Conservation (phyloP, 1,140 invertebrate species). For the Danaus melanippus region DNA sequence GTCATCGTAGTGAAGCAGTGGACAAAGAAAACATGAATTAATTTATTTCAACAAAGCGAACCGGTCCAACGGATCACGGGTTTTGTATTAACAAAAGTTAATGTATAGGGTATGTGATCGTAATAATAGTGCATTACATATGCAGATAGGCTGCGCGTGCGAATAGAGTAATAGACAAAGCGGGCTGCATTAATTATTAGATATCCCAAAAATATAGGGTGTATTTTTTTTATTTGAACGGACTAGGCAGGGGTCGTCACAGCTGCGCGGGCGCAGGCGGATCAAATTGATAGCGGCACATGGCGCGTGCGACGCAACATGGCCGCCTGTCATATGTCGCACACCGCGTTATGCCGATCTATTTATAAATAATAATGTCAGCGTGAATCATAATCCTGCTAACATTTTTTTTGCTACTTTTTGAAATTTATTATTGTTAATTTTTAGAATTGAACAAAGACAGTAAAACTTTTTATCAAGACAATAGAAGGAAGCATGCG, state of each 20-base stretch:
- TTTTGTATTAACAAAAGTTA: conserved; percentile 7
- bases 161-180: conserved; percentile 54
- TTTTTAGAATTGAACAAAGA: too few relatives aligned
- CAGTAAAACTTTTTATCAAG: too few relatives aligned
- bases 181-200: conserved; percentile 49
- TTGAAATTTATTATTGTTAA: too few relatives aligned
- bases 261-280: conserved; percentile 56
- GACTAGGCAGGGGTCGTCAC: conserved; percentile 45
- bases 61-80: conserved; percentile 2
- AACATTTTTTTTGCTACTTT: too few relatives aligned
- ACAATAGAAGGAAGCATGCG: too few relatives aligned
- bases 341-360: neutral
- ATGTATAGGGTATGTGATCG: conserved; percentile 4
- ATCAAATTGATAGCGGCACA: conserved; percentile 60
- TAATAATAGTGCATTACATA: conserved; percentile 33
- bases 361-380: too few relatives aligned
- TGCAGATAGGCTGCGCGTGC: conserved; percentile 45
- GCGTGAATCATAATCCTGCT: too few relatives aligned
- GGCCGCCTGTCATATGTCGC: conserved; percentile 18
- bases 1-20: too few relatives aligned
- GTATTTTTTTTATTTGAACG: conserved; percentile 41
- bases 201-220: conserved; percentile 45
- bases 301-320: conserved; percentile 45
- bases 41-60: neutral
- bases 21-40: too few relatives aligned